Base-by-base conservation (phyloP, 2,113 vertebrate genomes). In the Ptilorrhoa leucosticta region DNA sequence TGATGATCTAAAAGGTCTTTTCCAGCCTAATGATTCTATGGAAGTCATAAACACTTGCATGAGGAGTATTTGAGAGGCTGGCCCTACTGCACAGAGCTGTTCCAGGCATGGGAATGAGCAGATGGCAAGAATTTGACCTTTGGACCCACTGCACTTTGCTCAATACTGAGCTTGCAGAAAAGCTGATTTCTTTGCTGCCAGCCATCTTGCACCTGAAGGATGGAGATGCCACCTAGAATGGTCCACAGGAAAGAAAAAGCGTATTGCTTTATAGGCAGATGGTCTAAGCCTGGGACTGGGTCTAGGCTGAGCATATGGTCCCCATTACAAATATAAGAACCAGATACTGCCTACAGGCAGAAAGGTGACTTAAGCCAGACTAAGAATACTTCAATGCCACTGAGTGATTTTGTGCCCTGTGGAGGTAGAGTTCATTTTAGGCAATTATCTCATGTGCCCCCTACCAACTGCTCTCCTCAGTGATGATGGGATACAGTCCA, bases 381-480 rank as follows among this genome's bases (percentile, higher is more conserved):
- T 60, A 65, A 87, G 71, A 69, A 79, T 83, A 31, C 24, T 60
- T 79, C 51, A 40, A 8, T 39, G 45, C 56, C 81, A 60, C 56
- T 6, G n/a, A 57, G 44, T 30, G 48, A 78, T 51, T 89, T 18
- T 53, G 57, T 82, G 60, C 39, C 72, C 76, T 0, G 0, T 30
- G 40, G 87, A 96, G 83, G 57, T 1, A 69, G 87, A 91, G 95
- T 87, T 96, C 87, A 84, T 79, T 92, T 95, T n/a, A 96, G 93
- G 91, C 76, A 87, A 78, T 93, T 91, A 94, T 75, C 86, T 93
- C 89, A 77, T 58, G 68, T 56, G 51, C 27, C 94, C 51, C 75
- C 85, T 61, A 89, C 87, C 83, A 93, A 89, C 85, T 86, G 80
- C 53, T 92, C 56, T 82, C 70, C 77, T 71, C 77, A 44, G 1